A percentile compares a stretch with the other conserved stretches of the same genome.
phyloP scores from a whole-genome alignment of 2,888 invertebrate species.

The Nomada goodeniana region DNA sequence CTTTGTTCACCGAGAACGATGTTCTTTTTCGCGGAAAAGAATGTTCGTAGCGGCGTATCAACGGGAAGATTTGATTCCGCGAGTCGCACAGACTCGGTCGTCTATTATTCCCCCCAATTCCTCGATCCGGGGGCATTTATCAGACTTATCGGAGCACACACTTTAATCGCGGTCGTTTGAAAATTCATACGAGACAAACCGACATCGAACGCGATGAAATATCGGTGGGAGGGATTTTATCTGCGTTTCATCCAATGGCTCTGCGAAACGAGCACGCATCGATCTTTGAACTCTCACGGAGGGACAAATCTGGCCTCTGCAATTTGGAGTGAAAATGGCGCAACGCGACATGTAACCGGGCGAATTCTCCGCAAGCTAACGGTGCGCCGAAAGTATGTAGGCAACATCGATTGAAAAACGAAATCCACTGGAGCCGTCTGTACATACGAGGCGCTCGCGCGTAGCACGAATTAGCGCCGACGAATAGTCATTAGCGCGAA shows the following conservation, averaged over 20 bases:
- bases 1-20: no score
- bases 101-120: conserved; percentile 10
- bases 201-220: conserved; percentile 23
- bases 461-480: conserved; percentile 34
- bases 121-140: not conserved
- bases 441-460: not conserved
- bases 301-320: not conserved
- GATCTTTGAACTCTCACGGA: not conserved
- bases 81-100: not conserved
- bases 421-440: no score
- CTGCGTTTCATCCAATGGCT: not conserved
- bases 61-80: no score
- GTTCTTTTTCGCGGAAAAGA: not conserved
- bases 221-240: conserved; percentile 23
- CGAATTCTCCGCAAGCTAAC: not conserved
- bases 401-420: not conserved
- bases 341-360: no score
- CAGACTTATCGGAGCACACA: conserved; percentile 11
- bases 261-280: not conserved
- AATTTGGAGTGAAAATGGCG: not conserved
- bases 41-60: not conserved
- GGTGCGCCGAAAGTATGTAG: not conserved
- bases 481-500: conserved; percentile 49
- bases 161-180: conserved; percentile 9
- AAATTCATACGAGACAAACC: conserved; percentile 30